Evolutionary conservation across 2,113 vertebrate species (phyloP).

Genomic region (Ellobius talpinus): DNA sequence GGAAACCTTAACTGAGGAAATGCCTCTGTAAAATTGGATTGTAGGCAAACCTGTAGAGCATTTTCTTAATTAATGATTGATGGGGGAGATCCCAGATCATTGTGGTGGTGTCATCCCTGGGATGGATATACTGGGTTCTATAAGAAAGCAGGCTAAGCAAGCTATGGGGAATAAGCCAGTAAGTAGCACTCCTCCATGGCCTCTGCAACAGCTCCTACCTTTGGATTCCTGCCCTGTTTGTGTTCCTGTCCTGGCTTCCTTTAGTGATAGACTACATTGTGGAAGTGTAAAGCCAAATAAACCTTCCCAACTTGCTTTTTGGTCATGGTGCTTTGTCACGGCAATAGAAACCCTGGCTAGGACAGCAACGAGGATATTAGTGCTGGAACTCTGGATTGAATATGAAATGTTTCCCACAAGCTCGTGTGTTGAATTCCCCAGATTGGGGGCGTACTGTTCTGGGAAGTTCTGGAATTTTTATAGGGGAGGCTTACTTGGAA

Average conservation of each 20-base stretch:
- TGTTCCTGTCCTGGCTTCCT: not conserved
- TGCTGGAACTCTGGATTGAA: not conserved
- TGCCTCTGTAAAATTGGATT: not conserved
- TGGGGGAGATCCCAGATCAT: too few species aligned
- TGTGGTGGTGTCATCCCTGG: not conserved
- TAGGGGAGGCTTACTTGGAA: not conserved
- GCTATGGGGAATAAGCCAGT: not conserved
- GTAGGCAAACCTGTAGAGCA: not conserved
- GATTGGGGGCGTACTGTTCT: not conserved
- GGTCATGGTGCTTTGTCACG: not conserved
- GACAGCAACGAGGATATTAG: not conserved
- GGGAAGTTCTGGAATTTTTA: not conserved
- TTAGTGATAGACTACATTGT: not conserved
- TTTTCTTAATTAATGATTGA: not conserved
- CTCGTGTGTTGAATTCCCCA: not conserved
- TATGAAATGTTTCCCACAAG: not conserved
- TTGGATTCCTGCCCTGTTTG: not conserved
- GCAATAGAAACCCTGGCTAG: not conserved
- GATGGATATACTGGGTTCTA: not conserved
- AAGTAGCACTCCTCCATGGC: not conserved
- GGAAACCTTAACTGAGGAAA: not conserved
- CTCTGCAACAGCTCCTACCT: not conserved
- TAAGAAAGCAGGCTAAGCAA: not conserved
- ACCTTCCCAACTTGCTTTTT: not conserved
- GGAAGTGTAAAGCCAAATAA: not conserved